Percentiles rank a stretch among this genome's conserved stretches.
These are phyloP conservation scores for Agrotis segetum DNA, from an alignment of 2,888 invertebrate species.

Conservation along the genomic window DNA sequence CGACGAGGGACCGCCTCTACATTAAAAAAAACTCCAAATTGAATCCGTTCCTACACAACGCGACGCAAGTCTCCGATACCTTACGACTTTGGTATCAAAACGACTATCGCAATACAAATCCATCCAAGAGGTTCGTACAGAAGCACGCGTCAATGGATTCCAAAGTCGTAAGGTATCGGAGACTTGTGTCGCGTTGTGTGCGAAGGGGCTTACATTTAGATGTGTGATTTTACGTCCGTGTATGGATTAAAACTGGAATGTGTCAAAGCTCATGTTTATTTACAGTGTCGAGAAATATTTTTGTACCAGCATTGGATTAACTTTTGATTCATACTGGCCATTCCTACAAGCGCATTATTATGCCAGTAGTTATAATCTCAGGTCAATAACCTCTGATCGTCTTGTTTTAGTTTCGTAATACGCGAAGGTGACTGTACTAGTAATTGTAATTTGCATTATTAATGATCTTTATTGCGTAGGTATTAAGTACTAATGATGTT, in stretches of 20 bases:
- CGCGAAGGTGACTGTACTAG: conserved; percentile 27
- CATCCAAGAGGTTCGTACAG: too few relatives aligned
- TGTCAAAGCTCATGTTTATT: conserved; percentile 45
- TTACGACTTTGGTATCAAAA: too few relatives aligned
- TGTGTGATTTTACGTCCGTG: conserved; percentile 20
- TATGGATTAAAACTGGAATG: conserved; percentile 33
- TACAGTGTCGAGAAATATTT: conserved; percentile 34
- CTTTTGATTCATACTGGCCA: conserved; percentile 14
- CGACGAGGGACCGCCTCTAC: too few relatives aligned
- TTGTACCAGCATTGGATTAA: conserved; percentile 13
- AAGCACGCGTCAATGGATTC: too few relatives aligned
- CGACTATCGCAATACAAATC: too few relatives aligned
- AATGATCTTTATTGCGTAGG: conserved; percentile 37
- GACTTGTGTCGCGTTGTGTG: too few relatives aligned
- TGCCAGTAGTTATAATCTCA: conserved; percentile 7
- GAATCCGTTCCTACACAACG: too few relatives aligned
- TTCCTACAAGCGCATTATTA: conserved; percentile 1
- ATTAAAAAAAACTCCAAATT: too few relatives aligned
- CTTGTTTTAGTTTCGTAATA: conserved; percentile 23
- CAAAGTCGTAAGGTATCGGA: too few relatives aligned
- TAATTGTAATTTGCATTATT: conserved; percentile 47
- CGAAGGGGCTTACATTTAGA: too few relatives aligned
- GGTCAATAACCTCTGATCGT: conserved; percentile 12
- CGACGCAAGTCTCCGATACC: too few relatives aligned
- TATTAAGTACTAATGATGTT: conserved; percentile 37